Percentiles rank a stretch among this genome's conserved stretches.
Conservation (phyloP, 23 tunicate genomes). For the Oikopleura albicans region DNA sequence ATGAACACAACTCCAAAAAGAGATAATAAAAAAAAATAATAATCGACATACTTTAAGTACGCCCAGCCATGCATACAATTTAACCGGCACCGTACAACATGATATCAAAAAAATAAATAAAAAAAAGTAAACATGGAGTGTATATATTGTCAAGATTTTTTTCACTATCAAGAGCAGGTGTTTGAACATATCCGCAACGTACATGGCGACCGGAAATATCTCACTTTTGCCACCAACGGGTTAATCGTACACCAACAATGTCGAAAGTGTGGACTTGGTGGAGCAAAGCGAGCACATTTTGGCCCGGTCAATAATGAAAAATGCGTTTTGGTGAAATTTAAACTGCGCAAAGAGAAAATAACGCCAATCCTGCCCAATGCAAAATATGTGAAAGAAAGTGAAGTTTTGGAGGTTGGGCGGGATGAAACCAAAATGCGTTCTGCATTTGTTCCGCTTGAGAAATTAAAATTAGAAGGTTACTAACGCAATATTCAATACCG, state of each 20-base stretch:
- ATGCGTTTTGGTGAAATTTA: not conserved
- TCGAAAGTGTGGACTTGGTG: constrained; percentile 15
- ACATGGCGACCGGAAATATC: not conserved
- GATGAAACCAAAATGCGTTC: not conserved
- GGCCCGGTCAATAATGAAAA: not conserved
- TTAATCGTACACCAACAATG: not conserved
- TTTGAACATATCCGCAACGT: not conserved
- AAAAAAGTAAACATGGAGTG: not conserved
- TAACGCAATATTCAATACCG: too few species aligned
- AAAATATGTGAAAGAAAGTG: not conserved
- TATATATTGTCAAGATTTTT: not conserved
- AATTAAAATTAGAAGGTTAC: not conserved
- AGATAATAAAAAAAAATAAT: not conserved
- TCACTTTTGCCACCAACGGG: not conserved
- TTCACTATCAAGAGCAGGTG: not conserved
- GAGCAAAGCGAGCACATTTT: not conserved
- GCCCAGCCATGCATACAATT: too few species aligned
- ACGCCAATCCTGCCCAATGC: not conserved
- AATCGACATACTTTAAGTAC: not conserved
- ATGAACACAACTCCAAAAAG: not conserved
- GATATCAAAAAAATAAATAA: not conserved
- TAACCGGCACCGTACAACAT: too few species aligned
- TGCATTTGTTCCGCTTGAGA: not conserved
- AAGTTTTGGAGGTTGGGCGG: not conserved
- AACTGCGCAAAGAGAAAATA: not conserved